Conservation (phyloP, 1,140 invertebrate species). For the Rhagoletis zephyria region DNA sequence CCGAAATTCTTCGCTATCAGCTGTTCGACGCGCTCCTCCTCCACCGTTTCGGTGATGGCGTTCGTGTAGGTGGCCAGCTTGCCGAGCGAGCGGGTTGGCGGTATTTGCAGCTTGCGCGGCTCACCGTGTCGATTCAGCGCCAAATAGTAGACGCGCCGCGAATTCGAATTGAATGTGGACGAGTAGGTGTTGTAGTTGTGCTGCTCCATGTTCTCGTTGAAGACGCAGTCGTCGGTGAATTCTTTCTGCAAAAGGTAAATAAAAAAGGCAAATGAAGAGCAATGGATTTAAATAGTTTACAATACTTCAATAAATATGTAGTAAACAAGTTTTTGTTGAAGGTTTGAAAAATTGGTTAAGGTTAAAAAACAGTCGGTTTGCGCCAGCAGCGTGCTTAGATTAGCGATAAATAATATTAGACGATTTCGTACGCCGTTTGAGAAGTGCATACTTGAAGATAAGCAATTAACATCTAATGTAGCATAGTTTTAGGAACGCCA, state of each 20-base stretch:
- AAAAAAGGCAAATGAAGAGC: slow-evolving; percentile 64
- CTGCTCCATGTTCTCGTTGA: slow-evolving; percentile 87
- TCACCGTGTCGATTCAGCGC: slow-evolving; percentile 82
- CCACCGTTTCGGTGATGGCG: slow-evolving; percentile 79
- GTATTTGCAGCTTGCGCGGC: slow-evolving; percentile 81
- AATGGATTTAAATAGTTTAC: too few relatives aligned
- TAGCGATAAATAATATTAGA: too few relatives aligned
- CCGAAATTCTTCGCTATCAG: slow-evolving; percentile 72
- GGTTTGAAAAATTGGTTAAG: too few relatives aligned
- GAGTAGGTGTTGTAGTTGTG: slow-evolving; percentile 90
- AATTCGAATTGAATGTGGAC: slow-evolving; percentile 82
- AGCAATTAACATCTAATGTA: too few relatives aligned
- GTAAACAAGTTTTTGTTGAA: too few relatives aligned
- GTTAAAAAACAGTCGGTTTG: too few relatives aligned
- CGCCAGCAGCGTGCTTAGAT: too few relatives aligned
- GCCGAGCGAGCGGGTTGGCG: slow-evolving; percentile 79
- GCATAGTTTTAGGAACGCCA: too few relatives aligned
- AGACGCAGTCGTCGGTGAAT: slow-evolving; percentile 86
- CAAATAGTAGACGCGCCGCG: slow-evolving; percentile 81
- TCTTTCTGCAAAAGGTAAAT: slow-evolving; percentile 82
- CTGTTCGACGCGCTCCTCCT: slow-evolving; percentile 76
- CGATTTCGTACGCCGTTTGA: too few relatives aligned
- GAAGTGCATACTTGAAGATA: too few relatives aligned
- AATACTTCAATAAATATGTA: too few relatives aligned
- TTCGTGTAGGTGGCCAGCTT: slow-evolving; percentile 81